These are phyloP conservation scores for Cyclura pinguis DNA, from an alignment of 2,797 vertebrate species.

Conservation along the genomic window DNA sequence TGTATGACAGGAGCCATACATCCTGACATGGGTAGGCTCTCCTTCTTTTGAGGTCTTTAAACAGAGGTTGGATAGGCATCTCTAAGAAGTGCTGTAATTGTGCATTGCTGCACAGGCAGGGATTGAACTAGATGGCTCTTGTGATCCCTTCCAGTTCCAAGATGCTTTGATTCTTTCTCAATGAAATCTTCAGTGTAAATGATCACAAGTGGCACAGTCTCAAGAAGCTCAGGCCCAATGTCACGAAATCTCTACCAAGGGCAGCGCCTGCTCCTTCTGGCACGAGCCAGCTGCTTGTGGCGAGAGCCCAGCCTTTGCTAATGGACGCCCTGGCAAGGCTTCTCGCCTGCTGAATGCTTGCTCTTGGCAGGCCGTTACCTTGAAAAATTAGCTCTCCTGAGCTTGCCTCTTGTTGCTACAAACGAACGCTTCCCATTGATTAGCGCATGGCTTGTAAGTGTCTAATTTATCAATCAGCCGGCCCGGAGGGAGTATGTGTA, in stretches of 20 bases:
- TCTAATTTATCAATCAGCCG: conserved; percentile 78
- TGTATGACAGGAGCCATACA: too few species aligned
- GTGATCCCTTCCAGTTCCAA: too few species aligned
- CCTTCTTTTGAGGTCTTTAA: too few species aligned
- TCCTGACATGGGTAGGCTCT: too few species aligned
- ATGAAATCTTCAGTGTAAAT: not conserved
- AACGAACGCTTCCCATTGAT: conserved; percentile 79
- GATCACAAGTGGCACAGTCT: not conserved
- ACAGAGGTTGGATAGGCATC: too few species aligned
- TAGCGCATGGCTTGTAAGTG: conserved; percentile 70
- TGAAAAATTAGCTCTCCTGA: conserved; percentile 75
- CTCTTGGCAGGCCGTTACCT: conserved; percentile 74
- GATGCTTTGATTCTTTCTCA: not conserved
- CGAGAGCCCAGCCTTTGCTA: conserved; percentile 46
- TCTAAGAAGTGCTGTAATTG: too few species aligned
- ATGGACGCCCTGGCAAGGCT: conserved; percentile 65
- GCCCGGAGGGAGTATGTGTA: conserved; percentile 63
- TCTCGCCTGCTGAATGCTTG: conserved; percentile 21
- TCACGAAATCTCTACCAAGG: not conserved
- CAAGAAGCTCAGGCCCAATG: not conserved
- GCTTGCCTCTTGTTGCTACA: conserved; percentile 73
- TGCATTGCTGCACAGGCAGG: too few species aligned
- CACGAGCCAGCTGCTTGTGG: not conserved
- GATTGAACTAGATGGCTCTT: too few species aligned
- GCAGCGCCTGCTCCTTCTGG: not conserved